These are phyloP conservation scores for Neofelis nebulosa DNA, from an alignment of 2,113 vertebrate genomes.

Conservation along the genomic window DNA sequence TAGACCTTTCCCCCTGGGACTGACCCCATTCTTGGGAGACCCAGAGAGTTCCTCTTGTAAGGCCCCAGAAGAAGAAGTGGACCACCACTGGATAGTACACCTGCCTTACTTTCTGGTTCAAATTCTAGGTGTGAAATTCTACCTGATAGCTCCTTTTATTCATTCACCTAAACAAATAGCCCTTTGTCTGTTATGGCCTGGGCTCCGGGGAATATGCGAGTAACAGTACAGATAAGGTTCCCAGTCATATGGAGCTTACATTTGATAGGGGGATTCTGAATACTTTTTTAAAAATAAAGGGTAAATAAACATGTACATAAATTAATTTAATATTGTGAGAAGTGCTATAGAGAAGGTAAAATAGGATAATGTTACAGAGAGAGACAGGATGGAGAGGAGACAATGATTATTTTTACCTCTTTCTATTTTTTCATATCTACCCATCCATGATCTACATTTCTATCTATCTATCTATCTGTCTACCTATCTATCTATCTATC, in stretches of 20 bases:
- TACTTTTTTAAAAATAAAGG: not conserved
- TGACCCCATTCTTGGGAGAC: not conserved
- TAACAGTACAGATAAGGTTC: not conserved
- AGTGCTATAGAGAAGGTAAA: constrained; percentile 4
- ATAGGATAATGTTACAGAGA: not conserved
- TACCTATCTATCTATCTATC: accelerated
- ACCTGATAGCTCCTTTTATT: not conserved
- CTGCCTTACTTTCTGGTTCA: not conserved
- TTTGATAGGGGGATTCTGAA: not conserved
- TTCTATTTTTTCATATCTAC: not conserved
- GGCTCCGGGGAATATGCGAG: not conserved
- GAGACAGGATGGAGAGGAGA: not conserved
- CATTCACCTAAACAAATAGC: not conserved
- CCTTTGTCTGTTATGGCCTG: not conserved
- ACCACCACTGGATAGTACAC: not conserved
- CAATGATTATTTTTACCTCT: not conserved
- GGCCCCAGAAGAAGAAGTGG: not conserved
- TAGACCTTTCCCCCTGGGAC: not conserved
- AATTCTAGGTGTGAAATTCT: not conserved
- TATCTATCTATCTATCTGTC: not conserved
- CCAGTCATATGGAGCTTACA: not conserved
- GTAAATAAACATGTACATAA: not conserved
- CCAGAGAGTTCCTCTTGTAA: not conserved
- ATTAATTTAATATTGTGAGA: not conserved
- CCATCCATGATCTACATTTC: not conserved